Evolutionary conservation across 2,888 invertebrate species (phyloP).

Genomic region (Oligia fasciuncula): DNA sequence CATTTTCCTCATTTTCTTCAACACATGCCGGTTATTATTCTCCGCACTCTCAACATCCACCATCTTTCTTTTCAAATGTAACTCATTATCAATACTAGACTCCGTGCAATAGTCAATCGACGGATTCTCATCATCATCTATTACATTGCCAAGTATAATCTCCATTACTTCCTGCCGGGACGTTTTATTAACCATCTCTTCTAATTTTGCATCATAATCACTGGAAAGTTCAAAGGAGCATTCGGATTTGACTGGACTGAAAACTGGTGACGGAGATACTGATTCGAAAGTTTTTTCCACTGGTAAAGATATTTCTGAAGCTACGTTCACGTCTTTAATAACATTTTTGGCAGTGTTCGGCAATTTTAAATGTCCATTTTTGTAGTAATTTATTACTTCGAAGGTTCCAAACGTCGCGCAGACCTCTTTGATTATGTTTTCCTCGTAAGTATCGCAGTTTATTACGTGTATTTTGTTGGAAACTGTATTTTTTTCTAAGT

Average conservation of each 20-base stretch:
- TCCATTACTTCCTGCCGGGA: slow-evolving; percentile 88
- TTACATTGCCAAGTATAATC: slow-evolving; percentile 85
- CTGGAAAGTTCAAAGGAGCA: slow-evolving; percentile 85
- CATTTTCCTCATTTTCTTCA: slow-evolving; percentile 83
- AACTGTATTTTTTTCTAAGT: slow-evolving; percentile 62
- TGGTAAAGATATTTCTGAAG: slow-evolving; percentile 80
- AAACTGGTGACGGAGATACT: slow-evolving; percentile 66
- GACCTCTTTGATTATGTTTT: slow-evolving; percentile 79
- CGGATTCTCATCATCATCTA: slow-evolving; percentile 81
- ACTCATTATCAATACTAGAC: slow-evolving; percentile 75
- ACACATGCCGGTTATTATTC: slow-evolving; percentile 81
- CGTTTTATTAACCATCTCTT: slow-evolving; percentile 86
- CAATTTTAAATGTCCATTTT: slow-evolving; percentile 81
- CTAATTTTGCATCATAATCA: slow-evolving; percentile 85
- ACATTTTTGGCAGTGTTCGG: slow-evolving; percentile 75
- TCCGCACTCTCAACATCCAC: slow-evolving; percentile 76
- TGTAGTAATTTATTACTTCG: slow-evolving; percentile 82
- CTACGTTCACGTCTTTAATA: slow-evolving; percentile 78
- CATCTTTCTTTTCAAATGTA: slow-evolving; percentile 78
- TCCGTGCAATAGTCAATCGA: slow-evolving; percentile 83
- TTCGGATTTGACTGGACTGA: slow-evolving; percentile 86
- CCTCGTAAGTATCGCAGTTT: slow-evolving; percentile 84
- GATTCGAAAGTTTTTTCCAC: slow-evolving; percentile 67
- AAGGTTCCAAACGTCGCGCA: slow-evolving; percentile 76
- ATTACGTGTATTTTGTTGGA: slow-evolving; percentile 80